phyloP scores from a whole-genome alignment of 2,888 invertebrate genomes.

The Rhamnusium bicolor region DNA sequence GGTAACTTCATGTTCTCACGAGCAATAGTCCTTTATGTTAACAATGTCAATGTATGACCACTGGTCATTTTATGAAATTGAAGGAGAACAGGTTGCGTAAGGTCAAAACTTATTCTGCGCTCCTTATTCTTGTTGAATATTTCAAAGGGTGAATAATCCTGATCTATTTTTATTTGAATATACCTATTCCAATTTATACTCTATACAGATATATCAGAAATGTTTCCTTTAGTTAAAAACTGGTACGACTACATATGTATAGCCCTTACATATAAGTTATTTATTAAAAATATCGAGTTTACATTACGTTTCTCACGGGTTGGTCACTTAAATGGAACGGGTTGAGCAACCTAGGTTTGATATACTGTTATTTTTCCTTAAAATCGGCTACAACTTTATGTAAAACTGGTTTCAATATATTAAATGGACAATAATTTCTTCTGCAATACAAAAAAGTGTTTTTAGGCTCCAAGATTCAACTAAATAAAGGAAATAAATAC shows the following conservation, averaged over 20 bases:
- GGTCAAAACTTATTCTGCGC: neutral
- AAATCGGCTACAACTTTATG: neutral
- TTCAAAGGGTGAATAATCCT: neutral
- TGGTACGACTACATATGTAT: neutral
- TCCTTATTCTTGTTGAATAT: neutral
- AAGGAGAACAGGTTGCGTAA: conserved; percentile 1
- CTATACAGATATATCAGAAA: neutral
- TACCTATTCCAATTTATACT: neutral
- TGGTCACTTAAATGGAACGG: neutral
- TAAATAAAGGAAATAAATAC: no score
- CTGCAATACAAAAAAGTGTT: no score
- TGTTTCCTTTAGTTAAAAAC: neutral
- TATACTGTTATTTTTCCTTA: neutral
- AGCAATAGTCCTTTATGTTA: neutral
- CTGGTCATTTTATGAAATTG: conserved; percentile 30
- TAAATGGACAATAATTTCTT: neutral
- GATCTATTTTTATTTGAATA: neutral
- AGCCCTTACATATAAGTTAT: neutral
- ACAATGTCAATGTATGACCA: conserved; percentile 34
- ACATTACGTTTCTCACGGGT: neutral
- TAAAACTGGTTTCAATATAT: neutral
- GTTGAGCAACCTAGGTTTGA: no score
- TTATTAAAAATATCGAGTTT: neutral
- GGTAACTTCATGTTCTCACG: conserved; percentile 35
- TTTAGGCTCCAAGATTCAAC: no score